Percentiles rank a stretch among this genome's conserved stretches.
Conservation (phyloP, 2,888 invertebrate species). For the Amphipyra berbera region DNA sequence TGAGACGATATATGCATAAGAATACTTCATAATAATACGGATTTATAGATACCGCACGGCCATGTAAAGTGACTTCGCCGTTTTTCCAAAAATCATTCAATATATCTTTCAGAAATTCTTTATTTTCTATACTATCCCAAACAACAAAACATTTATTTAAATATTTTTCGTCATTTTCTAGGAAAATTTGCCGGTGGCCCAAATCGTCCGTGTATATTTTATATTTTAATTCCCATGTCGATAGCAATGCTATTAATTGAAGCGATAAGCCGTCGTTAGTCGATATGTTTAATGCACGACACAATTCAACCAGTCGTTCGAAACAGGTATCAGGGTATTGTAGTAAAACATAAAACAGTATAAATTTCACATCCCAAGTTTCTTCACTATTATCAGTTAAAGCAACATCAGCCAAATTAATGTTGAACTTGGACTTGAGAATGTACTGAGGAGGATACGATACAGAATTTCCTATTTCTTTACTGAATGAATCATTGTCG, state of each 20-base stretch:
- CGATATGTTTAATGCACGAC: constrained; percentile 78
- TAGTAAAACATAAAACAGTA: constrained; percentile 82
- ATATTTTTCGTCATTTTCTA: constrained; percentile 73
- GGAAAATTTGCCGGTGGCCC: constrained; percentile 70
- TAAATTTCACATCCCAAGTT: constrained; percentile 85
- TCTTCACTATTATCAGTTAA: constrained; percentile 84
- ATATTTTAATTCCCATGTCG: constrained; percentile 83
- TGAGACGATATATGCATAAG: constrained; percentile 80
- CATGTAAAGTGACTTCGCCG: constrained; percentile 85
- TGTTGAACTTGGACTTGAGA: constrained; percentile 82
- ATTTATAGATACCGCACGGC: constrained; percentile 81
- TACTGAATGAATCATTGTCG: constrained; percentile 61
- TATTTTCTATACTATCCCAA: constrained; percentile 83
- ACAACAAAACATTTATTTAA: constrained; percentile 76
- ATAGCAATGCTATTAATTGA: constrained; percentile 79
- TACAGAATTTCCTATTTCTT: constrained; percentile 70
- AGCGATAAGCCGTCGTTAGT: constrained; percentile 82
- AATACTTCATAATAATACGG: constrained; percentile 87
- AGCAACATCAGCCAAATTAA: constrained; percentile 81
- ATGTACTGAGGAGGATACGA: constrained; percentile 81
- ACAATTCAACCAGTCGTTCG: constrained; percentile 76
- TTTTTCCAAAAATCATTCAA: constrained; percentile 86
- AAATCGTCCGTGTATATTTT: constrained; percentile 75
- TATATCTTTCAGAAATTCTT: constrained; percentile 79
- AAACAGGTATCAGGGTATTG: constrained; percentile 76